Evolutionary conservation across 1,140 invertebrate species (phyloP).

Genomic region (Drosophila parabipectinata): DNA sequence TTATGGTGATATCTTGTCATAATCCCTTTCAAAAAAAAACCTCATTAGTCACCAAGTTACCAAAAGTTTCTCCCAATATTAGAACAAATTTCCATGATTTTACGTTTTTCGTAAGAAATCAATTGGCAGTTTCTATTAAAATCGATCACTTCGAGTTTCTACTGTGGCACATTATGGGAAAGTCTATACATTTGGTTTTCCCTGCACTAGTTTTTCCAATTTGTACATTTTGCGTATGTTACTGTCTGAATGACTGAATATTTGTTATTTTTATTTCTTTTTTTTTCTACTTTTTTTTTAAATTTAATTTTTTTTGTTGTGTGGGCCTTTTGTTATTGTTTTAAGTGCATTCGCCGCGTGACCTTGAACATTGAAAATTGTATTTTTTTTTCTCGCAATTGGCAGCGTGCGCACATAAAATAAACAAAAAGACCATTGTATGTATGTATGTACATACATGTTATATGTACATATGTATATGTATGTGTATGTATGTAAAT

Average conservation of each 20-base stretch:
- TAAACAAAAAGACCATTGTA: slow-evolving; percentile 21
- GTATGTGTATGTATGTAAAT: slow-evolving; percentile 11
- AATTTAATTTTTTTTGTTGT: slow-evolving; percentile 11
- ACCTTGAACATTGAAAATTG: slow-evolving; percentile 58
- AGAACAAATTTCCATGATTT: too few species aligned
- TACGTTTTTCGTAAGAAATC: too few species aligned
- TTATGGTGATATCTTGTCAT: too few species aligned
- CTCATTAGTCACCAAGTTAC: too few species aligned
- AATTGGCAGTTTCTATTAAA: neutral
- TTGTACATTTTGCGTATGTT: slow-evolving; percentile 72
- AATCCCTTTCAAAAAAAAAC: too few species aligned
- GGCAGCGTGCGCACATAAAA: slow-evolving; percentile 71
- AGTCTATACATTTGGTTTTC: slow-evolving; percentile 11
- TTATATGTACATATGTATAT: neutral
- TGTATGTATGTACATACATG: neutral
- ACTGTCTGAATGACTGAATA: slow-evolving; percentile 40
- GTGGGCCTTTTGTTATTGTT: slow-evolving; percentile 28
- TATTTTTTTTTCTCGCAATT: slow-evolving; percentile 51
- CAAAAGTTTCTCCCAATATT: too few species aligned
- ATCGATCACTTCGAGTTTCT: neutral
- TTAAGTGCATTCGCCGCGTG: slow-evolving; percentile 71
- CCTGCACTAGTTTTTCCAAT: slow-evolving; percentile 61
- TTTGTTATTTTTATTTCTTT: slow-evolving; percentile 29
- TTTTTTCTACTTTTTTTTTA: neutral
- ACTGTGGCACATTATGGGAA: slow-evolving; percentile 6